Evolutionary conservation across 2,113 vertebrate genomes (phyloP), one percentile per base, ranked within the genome.

Genomic region (Leptobrachium ailaonicum): DNA sequence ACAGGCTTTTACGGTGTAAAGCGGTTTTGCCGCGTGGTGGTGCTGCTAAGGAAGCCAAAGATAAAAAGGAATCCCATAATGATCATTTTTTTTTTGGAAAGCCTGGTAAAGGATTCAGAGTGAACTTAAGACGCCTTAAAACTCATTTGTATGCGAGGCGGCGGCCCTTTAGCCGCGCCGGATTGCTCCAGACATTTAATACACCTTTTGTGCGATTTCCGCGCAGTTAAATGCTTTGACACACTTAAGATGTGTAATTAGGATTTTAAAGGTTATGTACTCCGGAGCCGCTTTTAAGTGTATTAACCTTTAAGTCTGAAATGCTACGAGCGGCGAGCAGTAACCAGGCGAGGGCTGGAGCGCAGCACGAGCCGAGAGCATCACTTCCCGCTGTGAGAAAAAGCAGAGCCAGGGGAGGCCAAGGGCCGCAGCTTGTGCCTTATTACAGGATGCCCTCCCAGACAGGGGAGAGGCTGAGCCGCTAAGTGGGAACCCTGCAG

Each of bases 261-360:
- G 47, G 73, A 85, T 82, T 86, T 84, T 79, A 82, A 75, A 86
- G 82, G 83, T 79, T 83, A 77, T 79, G 80, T 77, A 20, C 85
- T 87, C 81, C 63, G 85, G 76, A 75, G 54, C 75, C 71, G 82
- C 85, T 82, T 84, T 80, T 85, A 47, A 82, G 77, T 76, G 69
- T 85, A 88, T 86, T 86, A 83, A 81, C 53, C 77, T 83, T 87
- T 85, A 87, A 82, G 83, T 81, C 86, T 86, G 75, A 85, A 80
- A 75, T 75, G 66, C 82, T 79, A 54, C 0, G 20, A 83, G 85
- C 79, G 60, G 67, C 41, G 80, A 86, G 87, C 8, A 79, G 84
- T 9, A 82, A 82, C 85, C 44, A 79, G 4, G 82, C 69, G 66
- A 86, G 60, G 79, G 85, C 66, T 85, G 67, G 81, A 2, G 75